Percentiles rank a stretch among this genome's conserved stretches.
phyloP scores from a whole-genome alignment of 2,888 invertebrate species.

The Erebia palarica region DNA sequence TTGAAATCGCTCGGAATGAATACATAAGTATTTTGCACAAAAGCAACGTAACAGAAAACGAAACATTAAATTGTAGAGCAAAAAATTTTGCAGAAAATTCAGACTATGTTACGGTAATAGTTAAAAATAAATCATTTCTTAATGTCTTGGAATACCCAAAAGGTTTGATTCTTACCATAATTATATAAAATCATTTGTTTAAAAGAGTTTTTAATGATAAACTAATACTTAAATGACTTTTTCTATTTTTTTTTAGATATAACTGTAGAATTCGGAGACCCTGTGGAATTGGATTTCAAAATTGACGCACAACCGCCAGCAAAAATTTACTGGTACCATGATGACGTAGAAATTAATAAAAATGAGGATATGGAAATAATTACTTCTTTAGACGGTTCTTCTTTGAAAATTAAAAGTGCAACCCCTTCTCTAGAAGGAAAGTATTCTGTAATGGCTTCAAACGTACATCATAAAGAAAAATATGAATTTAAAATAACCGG shows the following conservation, averaged over 20 bases:
- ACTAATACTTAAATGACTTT: not conserved
- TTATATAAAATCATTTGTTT: not conserved
- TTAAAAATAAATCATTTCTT: slow-evolving; percentile 40
- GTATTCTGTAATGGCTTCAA: slow-evolving; percentile 49
- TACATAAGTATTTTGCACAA: slow-evolving; percentile 51
- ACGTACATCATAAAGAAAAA: slow-evolving; percentile 39
- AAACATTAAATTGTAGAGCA: slow-evolving; percentile 54
- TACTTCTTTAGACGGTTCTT: slow-evolving; percentile 43
- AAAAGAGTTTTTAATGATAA: not conserved
- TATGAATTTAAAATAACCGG: slow-evolving; percentile 42
- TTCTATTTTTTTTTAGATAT: slow-evolving; percentile 43
- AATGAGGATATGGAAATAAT: slow-evolving; percentile 40
- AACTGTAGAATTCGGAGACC: slow-evolving; percentile 45
- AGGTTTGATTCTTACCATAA: slow-evolving; percentile 12
- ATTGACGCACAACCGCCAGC: slow-evolving; percentile 52
- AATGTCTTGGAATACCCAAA: slow-evolving; percentile 31
- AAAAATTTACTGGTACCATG: slow-evolving; percentile 48
- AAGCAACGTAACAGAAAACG: slow-evolving; percentile 45
- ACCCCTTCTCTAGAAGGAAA: slow-evolving; percentile 43
- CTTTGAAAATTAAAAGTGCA: slow-evolving; percentile 50
- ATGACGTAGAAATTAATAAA: slow-evolving; percentile 38
- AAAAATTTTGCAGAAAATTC: slow-evolving; percentile 45
- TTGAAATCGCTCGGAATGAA: slow-evolving; percentile 52
- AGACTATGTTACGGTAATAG: slow-evolving; percentile 43
- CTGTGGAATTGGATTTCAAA: slow-evolving; percentile 46